Conservation (phyloP, 2,888 invertebrate species). For the Drosophila demipolita region DNA sequence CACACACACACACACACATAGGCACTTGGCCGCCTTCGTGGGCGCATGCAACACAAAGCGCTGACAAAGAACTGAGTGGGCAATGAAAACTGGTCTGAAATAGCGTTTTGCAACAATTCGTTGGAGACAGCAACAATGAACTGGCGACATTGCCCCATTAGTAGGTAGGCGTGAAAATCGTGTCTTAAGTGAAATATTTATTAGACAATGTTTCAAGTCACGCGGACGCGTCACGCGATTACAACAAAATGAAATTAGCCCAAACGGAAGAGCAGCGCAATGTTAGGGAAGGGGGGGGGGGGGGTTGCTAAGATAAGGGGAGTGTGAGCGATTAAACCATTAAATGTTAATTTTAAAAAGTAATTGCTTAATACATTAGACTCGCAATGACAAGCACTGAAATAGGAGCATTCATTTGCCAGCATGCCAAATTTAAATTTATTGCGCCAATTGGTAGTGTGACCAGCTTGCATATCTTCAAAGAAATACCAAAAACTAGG, state of each 20-base stretch:
- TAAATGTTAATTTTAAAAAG: neutral
- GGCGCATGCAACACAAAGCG: constrained; percentile 66
- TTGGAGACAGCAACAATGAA: constrained; percentile 36
- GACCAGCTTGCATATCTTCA: neutral
- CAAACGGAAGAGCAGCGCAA: neutral
- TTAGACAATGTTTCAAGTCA: constrained; percentile 73
- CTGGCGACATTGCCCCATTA: constrained; percentile 35
- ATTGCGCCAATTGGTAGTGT: neutral
- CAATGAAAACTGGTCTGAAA: constrained; percentile 60
- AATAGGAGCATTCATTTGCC: neutral
- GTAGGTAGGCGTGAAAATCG: constrained; percentile 75
- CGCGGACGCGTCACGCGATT: constrained; percentile 73
- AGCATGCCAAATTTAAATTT: neutral
- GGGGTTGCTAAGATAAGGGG: no score
- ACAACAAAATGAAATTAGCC: constrained; percentile 63
- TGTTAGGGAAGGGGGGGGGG: no score
- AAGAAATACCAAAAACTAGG: neutral
- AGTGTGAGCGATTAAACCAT: constrained; percentile 4
- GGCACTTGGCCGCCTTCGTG: constrained; percentile 45
- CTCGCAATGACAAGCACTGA: neutral
- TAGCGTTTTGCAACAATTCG: constrained; percentile 80
- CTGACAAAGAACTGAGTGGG: constrained; percentile 58
- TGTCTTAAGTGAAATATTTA: constrained; percentile 80
- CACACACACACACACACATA: neutral
- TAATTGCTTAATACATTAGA: neutral